Percentiles rank a stretch among this genome's conserved stretches.
Conservation (phyloP, 1,140 invertebrate genomes). For the Cecropterus lyciades region DNA sequence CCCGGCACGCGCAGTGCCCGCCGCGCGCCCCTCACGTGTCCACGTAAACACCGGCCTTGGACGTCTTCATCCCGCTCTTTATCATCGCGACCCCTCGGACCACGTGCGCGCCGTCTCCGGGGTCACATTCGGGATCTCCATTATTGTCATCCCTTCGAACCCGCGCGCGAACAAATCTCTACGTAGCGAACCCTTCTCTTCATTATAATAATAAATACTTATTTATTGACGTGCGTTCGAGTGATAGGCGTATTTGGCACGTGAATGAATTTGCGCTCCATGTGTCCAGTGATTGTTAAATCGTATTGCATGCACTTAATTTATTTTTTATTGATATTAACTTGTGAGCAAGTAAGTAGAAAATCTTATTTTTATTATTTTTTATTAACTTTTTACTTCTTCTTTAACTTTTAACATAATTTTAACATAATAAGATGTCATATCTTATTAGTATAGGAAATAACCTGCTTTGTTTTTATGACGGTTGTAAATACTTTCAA, state of each 20-base stretch:
- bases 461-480: background rate
- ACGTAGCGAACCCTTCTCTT: constrained; percentile 16
- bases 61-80: constrained; percentile 41
- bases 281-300: constrained; percentile 29
- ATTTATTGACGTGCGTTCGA: constrained; percentile 17
- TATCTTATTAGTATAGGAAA: background rate
- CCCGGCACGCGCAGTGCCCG: background rate
- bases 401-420: background rate
- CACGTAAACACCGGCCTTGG: constrained; percentile 18
- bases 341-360: constrained; percentile 29
- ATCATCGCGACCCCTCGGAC: constrained; percentile 35
- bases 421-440: no score
- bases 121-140: constrained; percentile 42
- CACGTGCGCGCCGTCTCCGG: constrained; percentile 36
- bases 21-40: background rate
- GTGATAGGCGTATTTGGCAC: constrained; percentile 21
- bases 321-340: constrained; percentile 22
- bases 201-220: constrained; percentile 13
- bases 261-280: constrained; percentile 25
- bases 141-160: constrained; percentile 43
- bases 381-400: background rate
- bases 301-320: constrained; percentile 16
- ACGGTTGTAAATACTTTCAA: constrained; percentile 8
- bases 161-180: constrained; percentile 30
- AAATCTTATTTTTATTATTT: constrained; percentile 2